Conservation (phyloP, 53 echinoderm and acorn worm species). For the Pentamera pediparva region DNA sequence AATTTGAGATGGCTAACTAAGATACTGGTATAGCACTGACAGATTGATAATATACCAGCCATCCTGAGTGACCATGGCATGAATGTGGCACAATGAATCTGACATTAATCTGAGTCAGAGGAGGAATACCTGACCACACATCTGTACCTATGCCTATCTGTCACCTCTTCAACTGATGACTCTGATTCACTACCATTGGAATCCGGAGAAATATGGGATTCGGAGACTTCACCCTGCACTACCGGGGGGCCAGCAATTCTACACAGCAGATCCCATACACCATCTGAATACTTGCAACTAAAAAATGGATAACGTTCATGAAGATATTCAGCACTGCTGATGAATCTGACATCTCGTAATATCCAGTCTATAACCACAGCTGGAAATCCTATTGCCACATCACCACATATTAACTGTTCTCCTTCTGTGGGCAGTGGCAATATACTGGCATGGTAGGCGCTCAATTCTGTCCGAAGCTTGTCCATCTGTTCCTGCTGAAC, state of each 20-base stretch:
- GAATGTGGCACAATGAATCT: no score
- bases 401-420: background rate
- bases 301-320: background rate
- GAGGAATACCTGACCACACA: background rate
- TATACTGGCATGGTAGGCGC: background rate
- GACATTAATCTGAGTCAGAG: background rate
- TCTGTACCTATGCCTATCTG: background rate
- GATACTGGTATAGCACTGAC: no score
- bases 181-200: background rate
- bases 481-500: background rate
- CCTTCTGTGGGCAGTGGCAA: background rate
- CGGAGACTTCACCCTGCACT: background rate
- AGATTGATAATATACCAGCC: no score
- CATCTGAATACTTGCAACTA: background rate
- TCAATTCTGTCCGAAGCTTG: background rate
- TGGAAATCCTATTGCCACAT: background rate
- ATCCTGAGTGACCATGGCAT: no score
- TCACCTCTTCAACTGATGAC: background rate
- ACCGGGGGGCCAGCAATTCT: background rate
- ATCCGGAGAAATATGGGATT: background rate
- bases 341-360: background rate
- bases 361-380: background rate
- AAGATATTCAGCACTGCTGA: background rate
- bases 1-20: no score
- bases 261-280: background rate